phyloP scores from a whole-genome alignment of 2,888 invertebrate genomes.

The Allophyes oxyacanthae region DNA sequence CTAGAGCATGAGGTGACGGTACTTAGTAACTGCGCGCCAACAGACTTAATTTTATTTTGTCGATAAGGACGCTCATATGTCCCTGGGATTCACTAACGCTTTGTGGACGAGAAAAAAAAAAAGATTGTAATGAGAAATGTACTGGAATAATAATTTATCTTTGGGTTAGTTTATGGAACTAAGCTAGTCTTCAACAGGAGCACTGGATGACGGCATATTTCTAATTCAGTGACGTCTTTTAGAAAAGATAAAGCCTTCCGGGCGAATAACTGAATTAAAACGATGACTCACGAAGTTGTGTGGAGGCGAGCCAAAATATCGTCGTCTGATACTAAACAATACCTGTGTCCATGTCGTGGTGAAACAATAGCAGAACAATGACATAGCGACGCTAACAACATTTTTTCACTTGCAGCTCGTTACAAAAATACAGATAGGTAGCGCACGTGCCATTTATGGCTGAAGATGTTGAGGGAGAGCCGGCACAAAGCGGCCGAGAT shows the following conservation, averaged over 20 bases:
- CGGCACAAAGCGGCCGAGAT: constrained; percentile 78
- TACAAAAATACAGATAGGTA: constrained; percentile 79
- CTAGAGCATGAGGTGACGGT: constrained; percentile 66
- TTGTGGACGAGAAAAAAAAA: constrained; percentile 82
- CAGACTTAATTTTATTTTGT: constrained; percentile 79
- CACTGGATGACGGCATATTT: constrained; percentile 78
- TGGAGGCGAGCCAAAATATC: constrained; percentile 62
- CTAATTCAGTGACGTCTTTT: constrained; percentile 80
- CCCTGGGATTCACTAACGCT: constrained; percentile 80
- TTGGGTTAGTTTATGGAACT: constrained; percentile 80
- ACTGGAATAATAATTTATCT: constrained; percentile 86
- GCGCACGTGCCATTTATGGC: constrained; percentile 82
- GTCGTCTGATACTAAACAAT: constrained; percentile 63
- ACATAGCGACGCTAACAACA: constrained; percentile 71
- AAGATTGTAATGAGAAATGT: constrained; percentile 84
- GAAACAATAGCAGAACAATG: constrained; percentile 66
- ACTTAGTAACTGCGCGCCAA: constrained; percentile 74
- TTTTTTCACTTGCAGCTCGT: constrained; percentile 78
- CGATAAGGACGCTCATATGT: constrained; percentile 82
- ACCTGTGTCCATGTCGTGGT: constrained; percentile 55
- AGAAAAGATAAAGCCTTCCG: constrained; percentile 74
- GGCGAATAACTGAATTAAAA: constrained; percentile 82
- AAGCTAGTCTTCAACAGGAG: constrained; percentile 75
- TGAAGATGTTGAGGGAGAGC: constrained; percentile 78
- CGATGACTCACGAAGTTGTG: constrained; percentile 70